These are phyloP conservation scores for Epinephelus fuscoguttatus DNA, from an alignment of 2,113 vertebrate species.

Conservation along the genomic window DNA sequence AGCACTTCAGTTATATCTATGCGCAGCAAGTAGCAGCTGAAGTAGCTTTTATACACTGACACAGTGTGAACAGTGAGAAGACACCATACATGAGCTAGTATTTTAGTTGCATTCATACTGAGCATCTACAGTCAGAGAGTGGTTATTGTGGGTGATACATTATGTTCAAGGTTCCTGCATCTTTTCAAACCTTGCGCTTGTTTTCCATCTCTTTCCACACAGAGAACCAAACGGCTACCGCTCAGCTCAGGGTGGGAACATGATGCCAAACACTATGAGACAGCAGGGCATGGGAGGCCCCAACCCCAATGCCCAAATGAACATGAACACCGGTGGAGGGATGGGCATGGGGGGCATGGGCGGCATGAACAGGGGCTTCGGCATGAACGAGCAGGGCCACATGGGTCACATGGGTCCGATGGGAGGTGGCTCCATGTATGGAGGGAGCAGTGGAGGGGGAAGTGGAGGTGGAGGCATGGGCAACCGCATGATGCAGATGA, in stretches of 20 bases:
- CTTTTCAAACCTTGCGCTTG: slow-evolving; percentile 9
- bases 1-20: slow-evolving; percentile 34
- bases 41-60: slow-evolving; percentile 57
- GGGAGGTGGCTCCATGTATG: slow-evolving; percentile 79
- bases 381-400: slow-evolving; percentile 84
- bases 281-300: slow-evolving; percentile 86
- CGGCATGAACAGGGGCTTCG: slow-evolving; percentile 80
- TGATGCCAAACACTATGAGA: slow-evolving; percentile 84
- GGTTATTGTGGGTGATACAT: neutral
- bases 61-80: slow-evolving; percentile 32
- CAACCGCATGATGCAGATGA: slow-evolving; percentile 81
- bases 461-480: slow-evolving; percentile 71
- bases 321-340: slow-evolving; percentile 86
- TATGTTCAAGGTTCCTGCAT: slow-evolving; percentile 21
- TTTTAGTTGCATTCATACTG: slow-evolving; percentile 26
- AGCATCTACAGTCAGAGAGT: slow-evolving; percentile 12
- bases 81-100: slow-evolving; percentile 3
- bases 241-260: slow-evolving; percentile 85
- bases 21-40: slow-evolving; percentile 51
- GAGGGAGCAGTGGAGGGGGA: slow-evolving; percentile 62
- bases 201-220: slow-evolving; percentile 46
- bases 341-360: slow-evolving; percentile 81
- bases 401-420: slow-evolving; percentile 82
- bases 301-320: slow-evolving; percentile 87
- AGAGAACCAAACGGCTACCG: slow-evolving; percentile 96